Percentiles rank a stretch among this genome's conserved stretches.
Evolutionary conservation across 2,113 vertebrate genomes (phyloP).

Genomic region (Chloroceryle aenea): DNA sequence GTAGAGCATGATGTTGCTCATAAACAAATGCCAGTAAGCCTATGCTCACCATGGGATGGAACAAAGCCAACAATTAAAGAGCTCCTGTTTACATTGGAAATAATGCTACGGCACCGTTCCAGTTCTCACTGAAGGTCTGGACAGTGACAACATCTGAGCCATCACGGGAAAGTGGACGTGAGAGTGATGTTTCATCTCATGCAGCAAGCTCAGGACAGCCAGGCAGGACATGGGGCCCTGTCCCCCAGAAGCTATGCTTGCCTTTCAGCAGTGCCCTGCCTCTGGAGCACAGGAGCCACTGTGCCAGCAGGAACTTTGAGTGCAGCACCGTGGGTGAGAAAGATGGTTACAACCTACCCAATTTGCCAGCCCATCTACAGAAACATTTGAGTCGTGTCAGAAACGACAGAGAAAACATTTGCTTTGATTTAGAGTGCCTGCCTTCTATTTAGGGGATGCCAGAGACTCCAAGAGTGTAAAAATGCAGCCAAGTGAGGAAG

Average conservation of each 20-base stretch:
- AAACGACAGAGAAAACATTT: conserved; percentile 25
- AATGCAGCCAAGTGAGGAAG: neutral
- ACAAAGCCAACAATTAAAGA: neutral
- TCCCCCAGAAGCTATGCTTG: accelerated
- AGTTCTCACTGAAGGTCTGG: neutral
- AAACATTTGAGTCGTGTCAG: neutral
- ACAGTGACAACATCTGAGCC: neutral
- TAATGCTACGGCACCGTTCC: neutral
- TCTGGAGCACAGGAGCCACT: neutral
- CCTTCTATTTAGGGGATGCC: conserved; percentile 18
- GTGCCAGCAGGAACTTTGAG: neutral
- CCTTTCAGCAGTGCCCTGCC: neutral
- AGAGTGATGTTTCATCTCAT: neutral
- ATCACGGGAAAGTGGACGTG: neutral
- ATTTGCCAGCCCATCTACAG: neutral
- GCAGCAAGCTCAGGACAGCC: neutral
- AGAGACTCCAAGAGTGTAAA: neutral
- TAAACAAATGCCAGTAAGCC: neutral
- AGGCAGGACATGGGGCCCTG: neutral
- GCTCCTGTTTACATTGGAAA: neutral
- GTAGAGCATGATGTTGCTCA: neutral
- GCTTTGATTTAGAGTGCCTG: conserved; percentile 17
- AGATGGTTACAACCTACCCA: neutral
- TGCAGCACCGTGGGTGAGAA: neutral
- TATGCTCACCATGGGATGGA: neutral